A percentile compares a stretch with the other conserved stretches of the same genome.
These are phyloP conservation scores for Pseudomugil gertrudae DNA, from an alignment of 2,797 vertebrate genomes.

Conservation along the genomic window DNA sequence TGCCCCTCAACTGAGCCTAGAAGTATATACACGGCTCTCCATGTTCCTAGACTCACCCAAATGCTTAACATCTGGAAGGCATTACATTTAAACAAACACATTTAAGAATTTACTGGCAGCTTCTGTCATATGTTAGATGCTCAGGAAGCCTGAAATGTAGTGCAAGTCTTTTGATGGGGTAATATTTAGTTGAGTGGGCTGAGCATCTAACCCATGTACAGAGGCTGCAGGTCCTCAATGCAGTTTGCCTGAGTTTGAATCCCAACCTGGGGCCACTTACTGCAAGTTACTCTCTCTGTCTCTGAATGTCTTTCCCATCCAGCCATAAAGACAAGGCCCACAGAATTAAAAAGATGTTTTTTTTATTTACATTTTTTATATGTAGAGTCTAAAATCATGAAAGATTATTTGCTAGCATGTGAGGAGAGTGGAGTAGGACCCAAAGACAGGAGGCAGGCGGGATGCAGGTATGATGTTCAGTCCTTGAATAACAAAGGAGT, in stretches of 20 bases:
- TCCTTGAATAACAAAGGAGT: no score
- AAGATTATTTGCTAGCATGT: slow-evolving; percentile 17
- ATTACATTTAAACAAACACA: slow-evolving; percentile 28
- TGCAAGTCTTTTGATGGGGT: slow-evolving; percentile 14
- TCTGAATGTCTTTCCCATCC: no score
- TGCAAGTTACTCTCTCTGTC: neutral
- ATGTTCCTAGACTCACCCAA: slow-evolving; percentile 49
- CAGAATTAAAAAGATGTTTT: neutral
- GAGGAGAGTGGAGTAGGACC: no score
- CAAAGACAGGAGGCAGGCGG: no score
- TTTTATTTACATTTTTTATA: slow-evolving; percentile 23
- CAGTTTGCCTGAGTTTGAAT: neutral
- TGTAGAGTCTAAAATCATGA: slow-evolving; percentile 19
- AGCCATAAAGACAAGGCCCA: no score
- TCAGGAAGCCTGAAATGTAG: slow-evolving; percentile 45
- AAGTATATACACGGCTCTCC: slow-evolving; percentile 56
- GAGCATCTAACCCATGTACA: neutral
- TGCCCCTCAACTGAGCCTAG: slow-evolving; percentile 46
- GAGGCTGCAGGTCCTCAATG: neutral
- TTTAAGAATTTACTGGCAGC: slow-evolving; percentile 39
- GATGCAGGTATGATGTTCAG: no score
- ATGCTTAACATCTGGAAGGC: slow-evolving; percentile 47
- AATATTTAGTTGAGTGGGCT: neutral
- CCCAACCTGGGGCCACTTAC: neutral
- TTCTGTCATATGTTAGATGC: slow-evolving; percentile 26